Evolutionary conservation across 2,888 invertebrate genomes (phyloP).

Genomic region (Drosophila pegasa): DNA sequence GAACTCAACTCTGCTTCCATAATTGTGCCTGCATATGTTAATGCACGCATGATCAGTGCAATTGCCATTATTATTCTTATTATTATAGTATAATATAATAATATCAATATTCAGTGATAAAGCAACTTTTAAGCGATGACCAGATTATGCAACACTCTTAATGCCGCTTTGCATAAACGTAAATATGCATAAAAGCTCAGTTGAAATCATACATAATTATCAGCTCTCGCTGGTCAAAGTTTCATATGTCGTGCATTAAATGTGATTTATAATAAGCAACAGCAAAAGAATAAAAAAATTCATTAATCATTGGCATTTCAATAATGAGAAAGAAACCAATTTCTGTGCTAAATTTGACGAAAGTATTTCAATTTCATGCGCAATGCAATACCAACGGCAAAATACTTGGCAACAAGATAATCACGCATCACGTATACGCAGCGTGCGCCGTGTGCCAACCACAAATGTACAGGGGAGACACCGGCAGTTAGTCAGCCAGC

Average conservation of each 20-base stretch:
- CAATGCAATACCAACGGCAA: conserved; percentile 12
- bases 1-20: neutral
- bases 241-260: neutral
- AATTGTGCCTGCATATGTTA: neutral
- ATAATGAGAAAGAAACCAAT: conserved; percentile 44
- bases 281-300: neutral
- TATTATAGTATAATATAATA: too few species aligned
- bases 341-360: conserved; percentile 60
- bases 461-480: conserved; percentile 26
- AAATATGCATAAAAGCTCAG: neutral
- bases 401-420: conserved; percentile 62
- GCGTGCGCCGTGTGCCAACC: conserved; percentile 33
- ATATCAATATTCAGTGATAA: neutral
- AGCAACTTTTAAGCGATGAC: neutral
- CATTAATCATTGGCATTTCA: conserved; percentile 35
- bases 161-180: neutral
- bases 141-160: neutral
- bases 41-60: neutral
- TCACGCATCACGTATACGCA: conserved; percentile 74
- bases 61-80: neutral
- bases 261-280: neutral
- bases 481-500: conserved; percentile 4
- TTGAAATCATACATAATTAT: conserved; percentile 29
- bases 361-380: conserved; percentile 60
- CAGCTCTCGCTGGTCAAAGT: neutral